Evolutionary conservation across 2,888 invertebrate species (phyloP), one percentile per base, ranked within the genome.

Genomic region (Mechanitis messenoides): DNA sequence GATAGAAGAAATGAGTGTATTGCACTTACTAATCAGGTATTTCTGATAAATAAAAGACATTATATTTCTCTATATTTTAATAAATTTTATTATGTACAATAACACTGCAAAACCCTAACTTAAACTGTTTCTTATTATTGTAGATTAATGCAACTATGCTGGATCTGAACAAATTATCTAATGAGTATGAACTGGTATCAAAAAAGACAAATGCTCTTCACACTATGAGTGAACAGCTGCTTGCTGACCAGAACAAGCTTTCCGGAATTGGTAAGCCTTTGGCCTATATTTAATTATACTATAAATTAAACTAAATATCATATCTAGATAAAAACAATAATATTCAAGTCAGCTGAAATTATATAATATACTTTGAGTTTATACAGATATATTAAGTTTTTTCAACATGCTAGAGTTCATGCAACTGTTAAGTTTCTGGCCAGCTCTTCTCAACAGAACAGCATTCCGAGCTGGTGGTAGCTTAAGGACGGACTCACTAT

Each of bases 161-260:
- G 33, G 94, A 95, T 68, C 90, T 98, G 55, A 90, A 92, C 53
- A 92, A 92, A 50, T 83, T 98, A 0, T 92, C 94, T 53, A 92
- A 93, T 59, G 95, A 97, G 73, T 98, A 97, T 77, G 92, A 94
- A 59, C 92, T 95, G 76, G 98, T 98, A 0, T 96, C 97, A 0
- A 94, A 95, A 64, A 98, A 98, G 87, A 98, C 98, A 0, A 97
- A 96, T 79, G 95, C 97, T 0, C 86, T 98, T 3, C 97, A 98
- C 78, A 93, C 93, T 63, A 96, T 96, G 68, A 98, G 98, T 80
- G 97, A 98, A 76, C 96, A 98, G 75, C 87, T 98, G 6, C 92
- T 98, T 66, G 94, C 95, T 2, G 97, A 98, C 77, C 98, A 98
- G 88, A 94, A 93, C 58, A 93, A 94, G 71, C 89, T 98, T 6